Base-by-base conservation (phyloP, 2,888 invertebrate genomes). In the Leucozona laternaria region DNA sequence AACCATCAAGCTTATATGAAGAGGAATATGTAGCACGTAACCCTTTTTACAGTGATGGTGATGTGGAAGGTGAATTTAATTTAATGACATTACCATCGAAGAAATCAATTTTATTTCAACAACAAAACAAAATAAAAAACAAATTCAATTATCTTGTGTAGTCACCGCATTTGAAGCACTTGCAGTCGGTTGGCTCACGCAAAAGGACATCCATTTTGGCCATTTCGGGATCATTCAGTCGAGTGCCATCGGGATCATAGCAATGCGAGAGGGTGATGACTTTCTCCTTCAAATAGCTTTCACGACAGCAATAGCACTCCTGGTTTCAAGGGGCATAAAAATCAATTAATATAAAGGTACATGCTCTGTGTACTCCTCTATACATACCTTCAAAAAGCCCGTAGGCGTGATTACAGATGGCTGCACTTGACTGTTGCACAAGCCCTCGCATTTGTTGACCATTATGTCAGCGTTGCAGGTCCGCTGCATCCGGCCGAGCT, bases 261-360 rank as follows among this genome's bases (percentile, higher is more conserved):
- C 98, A 98, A 90, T 97, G 97, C 15, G 95, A 95, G 77, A 98
- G 93, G 0, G 95, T 95, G 40, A 98, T 95, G 70, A 96, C 93
- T 88, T 97, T 94, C 90, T 97, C 97, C 81, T 97, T 94, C 62
- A 98, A 94, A 91, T 95, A 97, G 89, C 96, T 97, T 92, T 98
- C 98, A 77, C 97, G 95, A 90, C 98, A 98, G 93, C 98, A 98
- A 90, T 96, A 97, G 91, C 98, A 98, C 93, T 98, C 97, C 97
- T 92, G 60, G 60, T 37, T 53, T 13, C 4, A 17, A 31, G 28
- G 11, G 70, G 37, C 10, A 2, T 11, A n/a, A 34, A 31, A 76
- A 37, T 62, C 43, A 34, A 58, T 31, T 43, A 76, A 78, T 43
- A 31, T 13, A 8, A 2, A 17, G 7, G 2, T 13, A 2, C 53